Evolutionary conservation across 2,113 vertebrate genomes (phyloP).

Genomic region (Sorex araneus): DNA sequence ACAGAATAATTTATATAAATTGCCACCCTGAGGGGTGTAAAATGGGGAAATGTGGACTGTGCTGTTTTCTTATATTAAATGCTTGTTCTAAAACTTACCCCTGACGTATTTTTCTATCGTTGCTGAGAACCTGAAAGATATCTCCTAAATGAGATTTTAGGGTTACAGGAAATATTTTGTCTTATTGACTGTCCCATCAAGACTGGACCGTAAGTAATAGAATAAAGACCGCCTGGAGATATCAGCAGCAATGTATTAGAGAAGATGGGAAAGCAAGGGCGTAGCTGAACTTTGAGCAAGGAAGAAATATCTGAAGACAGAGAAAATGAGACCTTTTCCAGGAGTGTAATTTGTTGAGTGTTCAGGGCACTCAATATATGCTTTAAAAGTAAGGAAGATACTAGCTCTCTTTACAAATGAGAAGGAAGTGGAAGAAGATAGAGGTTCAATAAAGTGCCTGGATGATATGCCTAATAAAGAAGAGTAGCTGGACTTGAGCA

Average conservation of each 20-base stretch:
- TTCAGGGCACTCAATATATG: neutral
- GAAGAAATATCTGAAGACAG: neutral
- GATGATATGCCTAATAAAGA: neutral
- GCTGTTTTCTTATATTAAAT: neutral
- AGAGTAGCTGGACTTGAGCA: neutral
- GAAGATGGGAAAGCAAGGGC: rapidly evolving
- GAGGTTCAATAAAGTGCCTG: neutral
- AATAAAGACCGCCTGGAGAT: neutral
- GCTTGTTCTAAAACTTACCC: neutral
- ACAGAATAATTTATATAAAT: constrained; percentile 39
- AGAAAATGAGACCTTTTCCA: neutral
- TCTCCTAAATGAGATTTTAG: constrained; percentile 3
- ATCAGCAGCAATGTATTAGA: neutral
- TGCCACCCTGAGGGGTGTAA: neutral
- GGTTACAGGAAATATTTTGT: neutral
- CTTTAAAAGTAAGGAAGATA: neutral
- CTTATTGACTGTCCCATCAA: neutral
- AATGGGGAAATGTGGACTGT: neutral
- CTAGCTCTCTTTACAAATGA: neutral
- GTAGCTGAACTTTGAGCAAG: neutral
- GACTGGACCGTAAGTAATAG: neutral
- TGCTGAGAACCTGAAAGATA: constrained; percentile 11
- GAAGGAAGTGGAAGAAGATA: neutral
- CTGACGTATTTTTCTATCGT: neutral
- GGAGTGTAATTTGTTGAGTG: neutral